Evolutionary conservation across 2,888 invertebrate genomes (phyloP).

Genomic region (Hedya salicella): DNA sequence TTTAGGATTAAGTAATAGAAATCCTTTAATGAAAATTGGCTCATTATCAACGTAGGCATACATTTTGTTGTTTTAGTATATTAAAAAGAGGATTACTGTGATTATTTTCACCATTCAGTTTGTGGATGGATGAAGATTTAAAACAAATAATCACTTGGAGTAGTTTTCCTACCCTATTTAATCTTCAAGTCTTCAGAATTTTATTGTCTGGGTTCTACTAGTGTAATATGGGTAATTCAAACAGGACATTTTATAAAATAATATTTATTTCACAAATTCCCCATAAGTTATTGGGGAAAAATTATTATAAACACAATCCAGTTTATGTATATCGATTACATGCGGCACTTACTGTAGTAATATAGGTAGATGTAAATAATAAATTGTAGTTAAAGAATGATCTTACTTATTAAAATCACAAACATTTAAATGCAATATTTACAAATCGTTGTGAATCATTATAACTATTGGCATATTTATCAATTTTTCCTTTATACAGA

Average conservation of each 20-base stretch:
- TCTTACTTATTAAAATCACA: slow-evolving; percentile 70
- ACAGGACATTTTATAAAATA: slow-evolving; percentile 47
- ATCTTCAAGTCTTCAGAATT: neutral
- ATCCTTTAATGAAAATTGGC: no score
- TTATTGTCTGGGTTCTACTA: neutral
- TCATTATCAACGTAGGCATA: no score
- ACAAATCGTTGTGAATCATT: slow-evolving; percentile 63
- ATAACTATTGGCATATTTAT: slow-evolving; percentile 55
- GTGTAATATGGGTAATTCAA: slow-evolving; percentile 9
- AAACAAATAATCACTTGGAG: no score
- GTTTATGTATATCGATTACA: slow-evolving; percentile 73
- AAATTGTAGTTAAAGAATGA: slow-evolving; percentile 52
- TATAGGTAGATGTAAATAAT: slow-evolving; percentile 60
- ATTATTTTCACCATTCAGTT: no score
- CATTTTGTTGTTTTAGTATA: neutral
- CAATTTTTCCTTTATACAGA: slow-evolving; percentile 59
- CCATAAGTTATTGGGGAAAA: slow-evolving; percentile 60
- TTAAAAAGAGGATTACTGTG: no score
- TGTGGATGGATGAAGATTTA: no score
- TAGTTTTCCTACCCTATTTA: no score
- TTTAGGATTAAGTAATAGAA: no score
- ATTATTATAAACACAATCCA: slow-evolving; percentile 75
- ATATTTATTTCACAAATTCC: slow-evolving; percentile 53
- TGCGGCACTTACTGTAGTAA: slow-evolving; percentile 64
- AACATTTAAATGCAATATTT: slow-evolving; percentile 82